These are phyloP conservation scores for Formica selysi DNA, from an alignment of 1,140 invertebrate species.

Conservation along the genomic window DNA sequence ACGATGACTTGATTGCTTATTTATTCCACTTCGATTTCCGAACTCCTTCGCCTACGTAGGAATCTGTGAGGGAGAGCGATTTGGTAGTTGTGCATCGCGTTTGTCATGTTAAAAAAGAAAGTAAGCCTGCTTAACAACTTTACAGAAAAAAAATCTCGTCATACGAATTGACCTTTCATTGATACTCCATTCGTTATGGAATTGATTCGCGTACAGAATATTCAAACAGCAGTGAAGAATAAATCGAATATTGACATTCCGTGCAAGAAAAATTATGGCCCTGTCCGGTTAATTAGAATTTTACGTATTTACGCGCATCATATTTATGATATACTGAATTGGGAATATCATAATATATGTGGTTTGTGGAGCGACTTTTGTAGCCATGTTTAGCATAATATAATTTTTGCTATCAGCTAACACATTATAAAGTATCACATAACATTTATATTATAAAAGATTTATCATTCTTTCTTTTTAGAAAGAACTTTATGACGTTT, in stretches of 20 bases:
- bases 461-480: not conserved
- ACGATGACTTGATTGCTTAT: constrained; percentile 42
- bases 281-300: constrained; percentile 37
- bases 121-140: not conserved
- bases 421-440: not conserved
- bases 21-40: constrained; percentile 10
- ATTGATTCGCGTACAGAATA: not conserved
- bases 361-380: not conserved
- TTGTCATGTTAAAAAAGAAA: constrained; percentile 23
- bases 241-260: constrained; percentile 21
- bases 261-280: constrained; percentile 14
- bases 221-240: not conserved
- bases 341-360: constrained; percentile 3
- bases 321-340: constrained; percentile 1
- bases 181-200: constrained; percentile 15
- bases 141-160: not conserved
- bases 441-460: not conserved
- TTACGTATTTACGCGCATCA: constrained; percentile 27
- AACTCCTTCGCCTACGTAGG: not conserved
- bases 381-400: not conserved
- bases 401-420: constrained; percentile 2
- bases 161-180: not conserved
- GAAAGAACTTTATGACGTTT: not conserved
- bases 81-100: not conserved
- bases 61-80: not conserved